phyloP scores from a whole-genome alignment of 2,113 vertebrate species.

The Halcyon malimbica region DNA sequence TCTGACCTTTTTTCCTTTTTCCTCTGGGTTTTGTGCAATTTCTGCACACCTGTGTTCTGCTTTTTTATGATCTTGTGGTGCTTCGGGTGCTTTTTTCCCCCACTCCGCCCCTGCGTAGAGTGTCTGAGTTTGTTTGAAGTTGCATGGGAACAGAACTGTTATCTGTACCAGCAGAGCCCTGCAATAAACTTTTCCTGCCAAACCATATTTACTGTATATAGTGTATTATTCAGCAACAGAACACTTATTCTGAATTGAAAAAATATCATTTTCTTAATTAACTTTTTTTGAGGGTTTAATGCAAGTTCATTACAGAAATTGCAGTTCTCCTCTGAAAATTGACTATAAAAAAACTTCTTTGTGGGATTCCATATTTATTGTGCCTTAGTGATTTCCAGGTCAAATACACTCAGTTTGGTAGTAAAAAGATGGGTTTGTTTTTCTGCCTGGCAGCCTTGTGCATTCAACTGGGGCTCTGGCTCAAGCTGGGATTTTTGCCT shows the following conservation, averaged over 20 bases:
- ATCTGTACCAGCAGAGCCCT: background rate
- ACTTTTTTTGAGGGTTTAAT: slow-evolving; percentile 50
- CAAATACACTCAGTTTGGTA: background rate
- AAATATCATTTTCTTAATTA: slow-evolving; percentile 56
- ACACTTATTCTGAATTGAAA: background rate
- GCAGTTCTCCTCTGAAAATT: slow-evolving; percentile 10
- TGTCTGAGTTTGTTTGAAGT: background rate
- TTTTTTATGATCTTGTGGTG: background rate
- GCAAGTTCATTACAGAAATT: slow-evolving; percentile 44
- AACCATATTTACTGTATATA: background rate
- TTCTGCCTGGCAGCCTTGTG: slow-evolving; percentile 25
- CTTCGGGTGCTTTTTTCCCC: background rate
- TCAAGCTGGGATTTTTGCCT: slow-evolving; percentile 34
- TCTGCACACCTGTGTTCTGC: background rate
- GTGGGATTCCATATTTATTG: slow-evolving; percentile 11
- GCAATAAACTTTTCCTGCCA: background rate
- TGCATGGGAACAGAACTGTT: background rate
- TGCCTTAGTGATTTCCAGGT: slow-evolving; percentile 39
- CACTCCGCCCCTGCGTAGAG: too few species aligned
- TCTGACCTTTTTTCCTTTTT: background rate
- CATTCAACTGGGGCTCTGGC: background rate
- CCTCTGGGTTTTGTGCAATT: background rate
- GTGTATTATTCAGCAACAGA: slow-evolving; percentile 16
- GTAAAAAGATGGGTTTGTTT: slow-evolving; percentile 17
- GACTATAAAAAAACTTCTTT: slow-evolving; percentile 16